Base-by-base conservation (phyloP, 1,140 invertebrate species). In the Conus betulinus region DNA sequence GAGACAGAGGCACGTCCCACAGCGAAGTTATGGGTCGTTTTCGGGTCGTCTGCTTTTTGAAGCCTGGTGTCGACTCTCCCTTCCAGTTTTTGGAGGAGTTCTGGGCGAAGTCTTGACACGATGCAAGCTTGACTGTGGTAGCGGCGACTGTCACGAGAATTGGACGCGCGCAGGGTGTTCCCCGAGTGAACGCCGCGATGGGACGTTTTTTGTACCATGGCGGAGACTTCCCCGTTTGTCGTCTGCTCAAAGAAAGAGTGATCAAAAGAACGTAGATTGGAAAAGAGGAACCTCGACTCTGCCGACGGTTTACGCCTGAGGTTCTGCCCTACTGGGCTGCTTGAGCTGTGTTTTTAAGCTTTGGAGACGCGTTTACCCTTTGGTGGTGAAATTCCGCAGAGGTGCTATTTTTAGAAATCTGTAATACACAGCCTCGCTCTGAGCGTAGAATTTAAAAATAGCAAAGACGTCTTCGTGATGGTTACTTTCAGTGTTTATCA, bases 1-100 rank as follows among this genome's bases (percentile, higher is more conserved):
- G 85, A 3, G 91, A 91, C 51, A 90, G 79, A 51, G 87, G 27
- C 25, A 91, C 90, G n/a, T 89, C 84, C 84, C 7, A 87, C 71
- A 5, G 85, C 60, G 7, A 85, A 5, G 25, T 87, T 87, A 0
- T 4, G 84, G n/a, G 25, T 57, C 23, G 23, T 53, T 23, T 55
- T 83, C n/a, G 23, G 53, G 60, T 51, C 63, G 39, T 51, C 84
- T 86, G 67, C 51, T 17, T 27, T 8, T 17, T n/a, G 25, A 10
- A 10, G n/a, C 52, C 23, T 25, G n/a, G 15, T 53, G 51, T n/a
- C 15, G 2, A 20, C 11, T 39, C 3, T 74, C 10, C 52, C 85
- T 7, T 78, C 39, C 71, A 87, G 23, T 55, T 87, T 78, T 15
- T 23, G 20, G 7, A 87, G 23, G 25, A 87, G 53, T 23, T 78